A percentile compares a stretch with the other conserved stretches of the same genome.
phyloP scores from a whole-genome alignment of 35 echinoderm and acorn worm genomes.

The Chiridota heheva region DNA sequence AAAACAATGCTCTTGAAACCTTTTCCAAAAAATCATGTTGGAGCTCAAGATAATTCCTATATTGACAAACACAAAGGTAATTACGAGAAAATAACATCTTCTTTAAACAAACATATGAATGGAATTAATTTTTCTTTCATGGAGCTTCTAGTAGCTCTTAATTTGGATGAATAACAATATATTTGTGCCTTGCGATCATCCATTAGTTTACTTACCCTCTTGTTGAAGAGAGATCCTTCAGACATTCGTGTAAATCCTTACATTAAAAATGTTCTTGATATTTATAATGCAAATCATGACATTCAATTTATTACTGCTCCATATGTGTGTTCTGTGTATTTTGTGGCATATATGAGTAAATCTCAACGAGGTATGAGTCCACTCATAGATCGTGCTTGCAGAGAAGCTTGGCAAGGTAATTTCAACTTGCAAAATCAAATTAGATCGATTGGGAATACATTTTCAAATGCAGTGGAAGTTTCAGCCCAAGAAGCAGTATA shows the following conservation, averaged over 20 bases:
- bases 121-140: not conserved
- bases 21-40: not conserved
- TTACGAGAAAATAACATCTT: not conserved
- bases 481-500: constrained; percentile 19
- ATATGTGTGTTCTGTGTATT: constrained; percentile 24
- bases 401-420: constrained; percentile 11
- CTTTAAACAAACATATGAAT: not conserved
- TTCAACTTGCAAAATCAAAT: not conserved
- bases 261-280: not conserved
- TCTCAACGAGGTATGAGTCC: constrained; percentile 13
- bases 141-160: not conserved
- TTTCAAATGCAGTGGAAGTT: constrained; percentile 18
- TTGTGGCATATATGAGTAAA: no score
- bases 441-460: not conserved
- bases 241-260: constrained; percentile 20
- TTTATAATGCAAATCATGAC: not conserved
- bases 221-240: not conserved
- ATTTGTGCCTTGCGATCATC: not conserved
- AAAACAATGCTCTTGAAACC: not conserved
- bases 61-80: not conserved
- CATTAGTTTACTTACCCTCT: not conserved
- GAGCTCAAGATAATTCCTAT: no score
- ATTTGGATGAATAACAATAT: not conserved
- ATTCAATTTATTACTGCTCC: no score
- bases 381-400: constrained; percentile 12